phyloP scores from a whole-genome alignment of 2,113 vertebrate genomes.

The Hippocampus zosterae region DNA sequence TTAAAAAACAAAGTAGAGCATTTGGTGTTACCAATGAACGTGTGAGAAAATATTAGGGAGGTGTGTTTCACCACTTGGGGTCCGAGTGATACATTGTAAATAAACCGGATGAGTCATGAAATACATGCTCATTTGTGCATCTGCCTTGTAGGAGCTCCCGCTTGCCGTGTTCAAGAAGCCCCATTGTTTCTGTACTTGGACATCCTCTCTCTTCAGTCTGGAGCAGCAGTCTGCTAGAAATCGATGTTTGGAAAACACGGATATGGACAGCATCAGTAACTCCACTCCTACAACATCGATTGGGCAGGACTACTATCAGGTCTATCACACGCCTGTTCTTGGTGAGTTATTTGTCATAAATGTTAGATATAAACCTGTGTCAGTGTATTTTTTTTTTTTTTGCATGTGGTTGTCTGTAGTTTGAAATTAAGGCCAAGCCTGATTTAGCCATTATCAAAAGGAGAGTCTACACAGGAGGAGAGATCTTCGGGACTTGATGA shows the following conservation, averaged over 20 bases:
- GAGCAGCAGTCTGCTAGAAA: slow-evolving; percentile 55
- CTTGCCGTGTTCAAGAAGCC: slow-evolving; percentile 76
- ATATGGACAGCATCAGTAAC: slow-evolving; percentile 7
- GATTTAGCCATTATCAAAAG: too few relatives aligned
- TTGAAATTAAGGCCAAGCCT: too few relatives aligned
- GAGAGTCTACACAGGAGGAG: too few relatives aligned
- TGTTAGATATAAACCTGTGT: not conserved
- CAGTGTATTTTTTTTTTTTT: not conserved
- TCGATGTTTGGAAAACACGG: slow-evolving; percentile 61
- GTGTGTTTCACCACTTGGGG: not conserved
- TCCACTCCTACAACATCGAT: slow-evolving; percentile 1
- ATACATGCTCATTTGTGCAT: slow-evolving; percentile 11
- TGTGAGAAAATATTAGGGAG: not conserved
- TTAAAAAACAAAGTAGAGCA: too few relatives aligned
- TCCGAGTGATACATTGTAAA: not conserved
- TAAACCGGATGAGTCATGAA: not conserved
- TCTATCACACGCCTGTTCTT: slow-evolving; percentile 90
- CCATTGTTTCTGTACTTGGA: slow-evolving; percentile 83
- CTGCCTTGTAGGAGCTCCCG: slow-evolving; percentile 80
- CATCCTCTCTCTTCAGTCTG: slow-evolving; percentile 74
- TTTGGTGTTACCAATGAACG: not conserved
- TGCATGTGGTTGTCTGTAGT: not conserved
- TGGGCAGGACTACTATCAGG: slow-evolving; percentile 67
- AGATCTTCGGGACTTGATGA: too few relatives aligned
- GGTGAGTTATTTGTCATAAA: slow-evolving; percentile 65